Base-by-base conservation (phyloP, 2,113 vertebrate species). In the Mormoops blainvillei region DNA sequence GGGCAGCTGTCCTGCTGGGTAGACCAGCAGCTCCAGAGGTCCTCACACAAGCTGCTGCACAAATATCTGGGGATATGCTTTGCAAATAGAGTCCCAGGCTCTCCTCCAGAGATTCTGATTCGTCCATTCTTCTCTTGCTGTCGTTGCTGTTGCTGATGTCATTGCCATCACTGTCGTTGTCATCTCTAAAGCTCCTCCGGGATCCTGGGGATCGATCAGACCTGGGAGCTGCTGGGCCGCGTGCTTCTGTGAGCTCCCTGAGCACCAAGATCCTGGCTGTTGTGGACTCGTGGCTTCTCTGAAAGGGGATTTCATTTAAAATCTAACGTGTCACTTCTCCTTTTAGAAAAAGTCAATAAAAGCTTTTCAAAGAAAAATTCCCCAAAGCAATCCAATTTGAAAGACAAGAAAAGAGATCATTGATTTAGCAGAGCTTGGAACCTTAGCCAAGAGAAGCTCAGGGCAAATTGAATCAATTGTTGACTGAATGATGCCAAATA, bases 311-410 rank as follows among this genome's bases (percentile, higher is more conserved):
- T 96, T 88, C 41, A 48, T 85, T 89, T 74, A 73, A 73, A 97
- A 86, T 84, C 68, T 78, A 88, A 93, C 2, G 5, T 86, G 93
- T 74, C 78, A 11, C 56, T 74, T 95, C 58, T 92, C 90, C 85
- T 95, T 96, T 78, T 78, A 86, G 61, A 71, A 91, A 95, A 94
- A 96, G 91, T 96, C 91, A 94, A 96, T 97, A 96, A 70, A 93
- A 91, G 52, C 94, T 96, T 97, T 96, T 95, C 86, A 95, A 95
- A 89, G 91, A 78, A 93, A 96, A 94, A 91, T 91, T 88, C 94
- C 94, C 95, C 91, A 74, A 89, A 91, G 89, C 88, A 65, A 91
- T 89, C 67, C 38, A 94, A 93, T 89, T 87, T 84, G 85, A 93
- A 43, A 96, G 54, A 78, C 61, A 89, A 96, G 82, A 97, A 89